Conservation (phyloP, 2,113 vertebrate genomes). For the Acrocephalus arundinaceus region DNA sequence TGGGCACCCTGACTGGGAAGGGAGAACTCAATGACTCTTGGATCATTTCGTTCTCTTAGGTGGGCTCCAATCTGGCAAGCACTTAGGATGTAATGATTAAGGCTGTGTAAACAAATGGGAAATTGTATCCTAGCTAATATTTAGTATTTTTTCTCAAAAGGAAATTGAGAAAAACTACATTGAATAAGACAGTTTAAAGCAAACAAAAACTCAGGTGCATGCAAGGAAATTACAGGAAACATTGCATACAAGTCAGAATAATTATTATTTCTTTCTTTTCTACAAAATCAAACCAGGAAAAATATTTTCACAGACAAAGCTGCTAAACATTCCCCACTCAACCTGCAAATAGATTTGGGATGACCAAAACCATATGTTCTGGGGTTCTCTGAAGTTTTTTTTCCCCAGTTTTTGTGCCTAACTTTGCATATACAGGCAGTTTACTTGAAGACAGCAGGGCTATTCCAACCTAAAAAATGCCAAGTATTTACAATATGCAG, state of each 20-base stretch:
- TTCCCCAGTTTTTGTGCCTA: neutral
- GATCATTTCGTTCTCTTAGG: constrained; percentile 21
- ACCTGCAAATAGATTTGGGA: neutral
- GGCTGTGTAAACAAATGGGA: constrained; percentile 8
- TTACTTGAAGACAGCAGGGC: neutral
- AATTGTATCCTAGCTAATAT: neutral
- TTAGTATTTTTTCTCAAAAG: neutral
- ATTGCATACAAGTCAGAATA: neutral
- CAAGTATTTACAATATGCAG: neutral
- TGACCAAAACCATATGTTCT: neutral
- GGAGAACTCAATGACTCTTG: constrained; percentile 5
- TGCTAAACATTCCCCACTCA: neutral
- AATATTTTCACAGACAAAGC: neutral
- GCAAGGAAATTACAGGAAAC: neutral
- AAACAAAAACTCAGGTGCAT: neutral
- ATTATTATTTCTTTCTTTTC: neutral
- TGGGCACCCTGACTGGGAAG: constrained; percentile 22
- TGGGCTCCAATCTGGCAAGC: neutral
- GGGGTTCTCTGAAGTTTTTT: neutral
- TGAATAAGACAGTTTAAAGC: neutral
- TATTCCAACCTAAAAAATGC: neutral
- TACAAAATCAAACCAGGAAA: neutral
- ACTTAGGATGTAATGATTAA: neutral
- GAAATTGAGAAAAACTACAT: neutral
- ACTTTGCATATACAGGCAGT: neutral